Base-by-base conservation (phyloP, 2,113 vertebrate genomes). In the Spea multiplicata region DNA sequence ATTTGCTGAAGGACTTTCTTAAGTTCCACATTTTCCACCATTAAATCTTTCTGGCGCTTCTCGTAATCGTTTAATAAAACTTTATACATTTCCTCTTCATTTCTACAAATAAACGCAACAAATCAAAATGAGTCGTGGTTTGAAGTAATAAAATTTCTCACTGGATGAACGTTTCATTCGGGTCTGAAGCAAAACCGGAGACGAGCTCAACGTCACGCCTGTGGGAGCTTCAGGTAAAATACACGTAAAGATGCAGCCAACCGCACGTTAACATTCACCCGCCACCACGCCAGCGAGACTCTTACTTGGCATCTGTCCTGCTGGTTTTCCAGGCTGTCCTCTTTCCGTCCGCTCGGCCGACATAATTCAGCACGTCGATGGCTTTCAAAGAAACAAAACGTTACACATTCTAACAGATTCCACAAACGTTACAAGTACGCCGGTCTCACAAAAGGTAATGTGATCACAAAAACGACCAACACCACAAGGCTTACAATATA, bases 1-100 rank as follows among this genome's bases (percentile, higher is more conserved):
- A 99, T 99, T 87, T 96, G 95, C 88, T 99, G 97, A 76, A 99
- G 92, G 75, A 99, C 92, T 83, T 98, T 98, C 85, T 97, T 98
- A 65, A 99, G 93, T 86, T 99, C 97, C 8, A 94, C 91, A 46
- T 98, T 99, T 91, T 98, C 97, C 82, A 94, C 12, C 86, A 98
- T 86, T 82, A 99, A 87, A 14, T 94, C 90, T 75, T 90, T 95
- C 85, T 96, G 97, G 67, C 93, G 91, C 4, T 88, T 88, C 82
- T 99, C 97, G 13, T 99, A 98, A 82, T 97, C 95, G 59, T 82
- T 89, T 79, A 99, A 85, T 75, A 99, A 90, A 82, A 92, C 86
- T 86, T 93, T 96, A 88, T 96, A 98, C 97, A 99, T 98, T 81
- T 96, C 94, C 46, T 93, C 93, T 87, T 97, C 97, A 0, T 98